Conservation (phyloP, 2,113 vertebrate genomes). For the Seriola rivoliana region DNA sequence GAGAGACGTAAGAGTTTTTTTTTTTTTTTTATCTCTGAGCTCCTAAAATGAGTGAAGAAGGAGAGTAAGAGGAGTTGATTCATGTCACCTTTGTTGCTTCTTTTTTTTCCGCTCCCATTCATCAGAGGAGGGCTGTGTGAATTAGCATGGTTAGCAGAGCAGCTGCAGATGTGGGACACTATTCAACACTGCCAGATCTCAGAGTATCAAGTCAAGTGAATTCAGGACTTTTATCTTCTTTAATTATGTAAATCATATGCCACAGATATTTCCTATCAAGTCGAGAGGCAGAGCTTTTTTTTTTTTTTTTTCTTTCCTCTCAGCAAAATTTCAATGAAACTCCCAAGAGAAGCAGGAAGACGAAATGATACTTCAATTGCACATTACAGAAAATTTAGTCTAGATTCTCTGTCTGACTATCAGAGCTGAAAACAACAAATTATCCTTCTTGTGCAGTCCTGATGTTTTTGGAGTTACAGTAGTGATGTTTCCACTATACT, state of each 20-base stretch:
- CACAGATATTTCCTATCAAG: conserved; percentile 76
- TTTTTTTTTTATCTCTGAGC: conserved; percentile 53
- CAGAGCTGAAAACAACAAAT: conserved; percentile 2
- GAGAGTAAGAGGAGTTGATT: conserved; percentile 57
- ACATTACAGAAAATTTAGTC: conserved; percentile 34
- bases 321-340: conserved; percentile 55
- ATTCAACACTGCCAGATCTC: conserved; percentile 57
- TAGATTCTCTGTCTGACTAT: conserved; percentile 27
- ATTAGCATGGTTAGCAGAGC: conserved; percentile 72
- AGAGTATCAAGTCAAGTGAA: conserved; percentile 69
- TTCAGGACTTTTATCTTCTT: conserved; percentile 79
- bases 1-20: conserved; percentile 36
- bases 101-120: conserved; percentile 59
- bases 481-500: background rate
- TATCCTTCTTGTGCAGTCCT: background rate
- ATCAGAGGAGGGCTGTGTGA: conserved; percentile 62
- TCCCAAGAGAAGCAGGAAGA: conserved; percentile 38
- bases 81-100: conserved; percentile 56
- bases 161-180: conserved; percentile 70
- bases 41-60: conserved; percentile 52
- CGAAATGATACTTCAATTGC: conserved; percentile 50
- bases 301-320: conserved; percentile 57
- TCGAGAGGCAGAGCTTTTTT: conserved; percentile 43
- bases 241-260: conserved; percentile 83
- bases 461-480: background rate